A percentile compares a stretch with the other conserved stretches of the same genome.
phyloP scores from a whole-genome alignment of 2,113 vertebrate species.

The Gambusia affinis region DNA sequence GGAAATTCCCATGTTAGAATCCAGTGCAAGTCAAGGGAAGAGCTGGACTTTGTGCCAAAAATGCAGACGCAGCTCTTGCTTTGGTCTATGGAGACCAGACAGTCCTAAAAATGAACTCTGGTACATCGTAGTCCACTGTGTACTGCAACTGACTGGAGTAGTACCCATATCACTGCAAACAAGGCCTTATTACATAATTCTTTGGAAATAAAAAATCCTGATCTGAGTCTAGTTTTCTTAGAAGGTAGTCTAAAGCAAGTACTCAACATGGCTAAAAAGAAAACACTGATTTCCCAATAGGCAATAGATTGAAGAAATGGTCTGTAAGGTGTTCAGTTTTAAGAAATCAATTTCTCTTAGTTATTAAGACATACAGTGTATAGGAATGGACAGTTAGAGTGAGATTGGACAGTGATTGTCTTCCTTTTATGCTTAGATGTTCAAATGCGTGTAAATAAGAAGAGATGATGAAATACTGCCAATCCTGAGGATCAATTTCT shows the following conservation, averaged over 20 bases:
- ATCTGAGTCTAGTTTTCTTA: neutral
- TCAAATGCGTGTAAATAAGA: conserved; percentile 27
- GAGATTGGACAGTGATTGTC: too few relatives aligned
- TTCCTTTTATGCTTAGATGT: neutral
- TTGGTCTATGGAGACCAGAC: too few relatives aligned
- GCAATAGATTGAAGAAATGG: conserved; percentile 49
- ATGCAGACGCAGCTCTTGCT: too few relatives aligned
- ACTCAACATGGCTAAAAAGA: neutral
- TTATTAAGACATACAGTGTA: conserved; percentile 9
- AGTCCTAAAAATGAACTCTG: too few relatives aligned
- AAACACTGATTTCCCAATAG: conserved; percentile 38
- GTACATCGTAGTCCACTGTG: too few relatives aligned
- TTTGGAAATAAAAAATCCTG: too few relatives aligned
- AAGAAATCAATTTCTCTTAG: conserved; percentile 5
- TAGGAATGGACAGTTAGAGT: conserved; percentile 35
- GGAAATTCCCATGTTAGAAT: too few relatives aligned
- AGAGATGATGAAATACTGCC: neutral
- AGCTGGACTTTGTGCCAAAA: too few relatives aligned
- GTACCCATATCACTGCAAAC: too few relatives aligned
- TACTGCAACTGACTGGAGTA: too few relatives aligned
- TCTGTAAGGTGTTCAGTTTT: conserved; percentile 19
- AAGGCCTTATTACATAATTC: too few relatives aligned
- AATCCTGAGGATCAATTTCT: neutral
- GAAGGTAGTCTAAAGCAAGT: conserved; percentile 2
- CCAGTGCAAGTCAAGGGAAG: too few relatives aligned